These are phyloP conservation scores for Bellardia bayeri DNA, from an alignment of 2,888 invertebrate genomes.

Conservation along the genomic window DNA sequence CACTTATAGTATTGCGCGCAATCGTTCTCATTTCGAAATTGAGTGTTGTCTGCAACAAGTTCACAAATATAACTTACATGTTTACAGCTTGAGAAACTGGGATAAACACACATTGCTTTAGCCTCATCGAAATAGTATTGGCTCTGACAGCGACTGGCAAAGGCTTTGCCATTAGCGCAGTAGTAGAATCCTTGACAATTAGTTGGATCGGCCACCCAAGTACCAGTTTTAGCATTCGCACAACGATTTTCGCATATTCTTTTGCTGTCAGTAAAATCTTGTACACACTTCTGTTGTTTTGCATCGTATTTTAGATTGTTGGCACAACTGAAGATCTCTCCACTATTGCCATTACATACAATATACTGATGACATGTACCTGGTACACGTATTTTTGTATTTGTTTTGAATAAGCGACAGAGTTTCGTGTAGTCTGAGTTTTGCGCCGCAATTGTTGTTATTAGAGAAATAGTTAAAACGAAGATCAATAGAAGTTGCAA, in stretches of 20 bases:
- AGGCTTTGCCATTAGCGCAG: constrained; percentile 74
- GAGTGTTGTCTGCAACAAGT: constrained; percentile 75
- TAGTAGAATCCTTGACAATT: constrained; percentile 79
- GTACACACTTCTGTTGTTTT: constrained; percentile 75
- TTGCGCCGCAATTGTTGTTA: neutral
- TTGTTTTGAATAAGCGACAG: constrained; percentile 78
- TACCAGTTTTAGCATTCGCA: constrained; percentile 60
- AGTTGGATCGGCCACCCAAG: constrained; percentile 78
- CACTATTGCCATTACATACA: constrained; percentile 74
- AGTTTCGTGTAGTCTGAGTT: constrained; percentile 66
- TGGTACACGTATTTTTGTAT: constrained; percentile 77
- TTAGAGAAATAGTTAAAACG: neutral
- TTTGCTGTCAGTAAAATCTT: constrained; percentile 26
- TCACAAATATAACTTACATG: constrained; percentile 79
- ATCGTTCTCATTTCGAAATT: constrained; percentile 76
- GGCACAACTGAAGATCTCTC: constrained; percentile 73
- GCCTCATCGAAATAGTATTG: constrained; percentile 77
- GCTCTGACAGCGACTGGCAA: constrained; percentile 73
- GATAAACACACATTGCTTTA: constrained; percentile 76
- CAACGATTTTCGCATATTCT: constrained; percentile 79
- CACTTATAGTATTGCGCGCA: constrained; percentile 80
- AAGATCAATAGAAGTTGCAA: neutral
- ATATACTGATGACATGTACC: constrained; percentile 80
- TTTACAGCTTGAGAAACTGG: constrained; percentile 76
- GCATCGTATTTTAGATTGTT: constrained; percentile 73